Evolutionary conservation across 2,797 vertebrate species (phyloP).

Genomic region (Agapornis canus): DNA sequence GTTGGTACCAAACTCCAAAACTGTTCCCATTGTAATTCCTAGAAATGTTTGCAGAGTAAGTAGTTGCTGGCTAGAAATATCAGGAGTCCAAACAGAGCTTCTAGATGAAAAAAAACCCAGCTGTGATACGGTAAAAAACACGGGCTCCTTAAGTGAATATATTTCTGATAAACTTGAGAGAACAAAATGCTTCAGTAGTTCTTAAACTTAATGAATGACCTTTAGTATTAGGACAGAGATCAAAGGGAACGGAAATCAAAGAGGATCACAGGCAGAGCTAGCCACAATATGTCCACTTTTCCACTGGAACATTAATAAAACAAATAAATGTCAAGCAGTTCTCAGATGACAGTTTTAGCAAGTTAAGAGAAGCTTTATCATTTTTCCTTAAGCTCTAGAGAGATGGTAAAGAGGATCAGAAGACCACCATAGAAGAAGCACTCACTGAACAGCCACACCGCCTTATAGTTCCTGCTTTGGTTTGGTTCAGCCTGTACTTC

Average conservation of each 20-base stretch:
- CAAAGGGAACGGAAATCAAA: constrained; percentile 24
- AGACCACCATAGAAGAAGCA: not conserved
- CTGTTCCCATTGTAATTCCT: not conserved
- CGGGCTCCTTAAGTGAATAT: not conserved
- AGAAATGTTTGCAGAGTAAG: not conserved
- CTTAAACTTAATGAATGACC: not conserved
- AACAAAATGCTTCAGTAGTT: not conserved
- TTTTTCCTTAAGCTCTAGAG: not conserved
- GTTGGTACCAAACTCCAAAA: not conserved
- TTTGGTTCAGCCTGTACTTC: not conserved
- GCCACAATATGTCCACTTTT: not conserved
- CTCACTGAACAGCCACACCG: not conserved
- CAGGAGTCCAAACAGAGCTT: not conserved
- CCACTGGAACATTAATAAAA: not conserved
- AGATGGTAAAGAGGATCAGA: not conserved
- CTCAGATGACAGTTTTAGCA: not conserved
- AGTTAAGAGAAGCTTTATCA: not conserved
- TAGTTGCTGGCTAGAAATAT: not conserved
- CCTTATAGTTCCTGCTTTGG: not conserved
- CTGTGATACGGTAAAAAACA: not conserved
- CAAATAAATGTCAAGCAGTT: not conserved
- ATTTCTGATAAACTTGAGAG: not conserved
- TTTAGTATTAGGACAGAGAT: not conserved
- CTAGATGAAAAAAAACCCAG: not conserved
- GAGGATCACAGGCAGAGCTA: not conserved